Percentiles rank a stretch among this genome's conserved stretches.
Evolutionary conservation across 2,888 invertebrate genomes (phyloP).

Genomic region (Zygaena filipendulae): DNA sequence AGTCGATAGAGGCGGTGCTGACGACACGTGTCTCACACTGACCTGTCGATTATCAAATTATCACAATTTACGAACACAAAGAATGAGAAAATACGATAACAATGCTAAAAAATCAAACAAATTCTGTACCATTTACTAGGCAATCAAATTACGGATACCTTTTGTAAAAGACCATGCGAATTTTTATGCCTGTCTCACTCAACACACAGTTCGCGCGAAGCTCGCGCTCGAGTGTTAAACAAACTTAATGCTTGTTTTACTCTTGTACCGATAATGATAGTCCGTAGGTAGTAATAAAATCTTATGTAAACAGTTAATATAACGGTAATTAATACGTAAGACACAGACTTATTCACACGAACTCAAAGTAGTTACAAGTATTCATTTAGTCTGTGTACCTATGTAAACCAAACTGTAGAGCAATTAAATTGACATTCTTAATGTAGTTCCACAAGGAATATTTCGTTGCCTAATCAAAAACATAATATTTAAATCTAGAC

Average conservation of each 20-base stretch:
- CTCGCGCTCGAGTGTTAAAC: constrained; percentile 17
- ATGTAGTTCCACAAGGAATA: too few relatives aligned
- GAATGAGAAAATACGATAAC: constrained; percentile 20
- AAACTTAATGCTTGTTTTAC: constrained; percentile 16
- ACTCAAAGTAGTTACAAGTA: constrained; percentile 22
- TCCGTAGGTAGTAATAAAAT: constrained; percentile 24
- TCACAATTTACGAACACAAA: constrained; percentile 31
- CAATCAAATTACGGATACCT: constrained; percentile 14
- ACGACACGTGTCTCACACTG: constrained; percentile 29
- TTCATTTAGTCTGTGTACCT: constrained; percentile 7
- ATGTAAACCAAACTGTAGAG: too few relatives aligned
- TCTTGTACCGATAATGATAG: constrained; percentile 26
- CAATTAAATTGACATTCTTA: too few relatives aligned
- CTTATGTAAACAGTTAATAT: constrained; percentile 29
- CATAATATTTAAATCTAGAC: too few relatives aligned
- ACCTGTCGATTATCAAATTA: constrained; percentile 49
- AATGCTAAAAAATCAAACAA: constrained; percentile 15
- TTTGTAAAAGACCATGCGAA: constrained; percentile 16
- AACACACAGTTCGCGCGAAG: neutral
- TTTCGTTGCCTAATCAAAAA: too few relatives aligned
- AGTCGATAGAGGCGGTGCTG: constrained; percentile 25
- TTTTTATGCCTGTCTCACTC: constrained; percentile 17
- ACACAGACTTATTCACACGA: constrained; percentile 35
- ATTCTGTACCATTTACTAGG: constrained; percentile 16
- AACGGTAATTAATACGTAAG: constrained; percentile 31